These are phyloP conservation scores for Papilio xuthus DNA, from an alignment of 1,140 invertebrate species.

Conservation along the genomic window DNA sequence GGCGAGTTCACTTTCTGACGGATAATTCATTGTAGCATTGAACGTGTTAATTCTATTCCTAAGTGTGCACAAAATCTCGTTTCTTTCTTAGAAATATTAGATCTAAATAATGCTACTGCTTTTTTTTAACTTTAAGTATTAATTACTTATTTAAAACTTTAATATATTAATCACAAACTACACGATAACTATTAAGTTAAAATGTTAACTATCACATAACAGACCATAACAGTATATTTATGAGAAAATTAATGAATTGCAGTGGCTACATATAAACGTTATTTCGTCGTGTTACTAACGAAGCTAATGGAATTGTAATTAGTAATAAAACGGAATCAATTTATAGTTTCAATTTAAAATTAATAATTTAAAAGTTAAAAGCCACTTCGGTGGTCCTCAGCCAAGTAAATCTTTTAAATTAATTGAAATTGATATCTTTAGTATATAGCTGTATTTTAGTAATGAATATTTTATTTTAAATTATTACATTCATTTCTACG, in stretches of 20 bases:
- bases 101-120: neutral
- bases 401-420: constrained; percentile 11
- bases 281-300: neutral
- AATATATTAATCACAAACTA: constrained; percentile 11
- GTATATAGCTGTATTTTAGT: neutral
- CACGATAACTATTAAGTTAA: neutral
- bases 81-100: neutral
- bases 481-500: neutral
- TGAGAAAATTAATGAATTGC: constrained; percentile 4
- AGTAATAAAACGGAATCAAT: constrained; percentile 28
- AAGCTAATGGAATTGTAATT: constrained; percentile 27
- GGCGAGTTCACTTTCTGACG: no score
- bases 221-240: constrained; percentile 9
- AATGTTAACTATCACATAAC: neutral
- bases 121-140: neutral
- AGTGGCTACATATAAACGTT: neutral
- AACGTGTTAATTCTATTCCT: no score
- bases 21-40: no score
- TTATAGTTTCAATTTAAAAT: constrained; percentile 26
- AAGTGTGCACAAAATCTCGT: neutral
- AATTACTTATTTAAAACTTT: neutral
- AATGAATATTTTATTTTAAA: neutral
- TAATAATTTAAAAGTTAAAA: constrained; percentile 9
- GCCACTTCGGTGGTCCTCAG: constrained; percentile 15
- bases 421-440: constrained; percentile 21